Evolutionary conservation across 2,888 invertebrate species (phyloP).

Genomic region (Lepidocyrtinus sp.): DNA sequence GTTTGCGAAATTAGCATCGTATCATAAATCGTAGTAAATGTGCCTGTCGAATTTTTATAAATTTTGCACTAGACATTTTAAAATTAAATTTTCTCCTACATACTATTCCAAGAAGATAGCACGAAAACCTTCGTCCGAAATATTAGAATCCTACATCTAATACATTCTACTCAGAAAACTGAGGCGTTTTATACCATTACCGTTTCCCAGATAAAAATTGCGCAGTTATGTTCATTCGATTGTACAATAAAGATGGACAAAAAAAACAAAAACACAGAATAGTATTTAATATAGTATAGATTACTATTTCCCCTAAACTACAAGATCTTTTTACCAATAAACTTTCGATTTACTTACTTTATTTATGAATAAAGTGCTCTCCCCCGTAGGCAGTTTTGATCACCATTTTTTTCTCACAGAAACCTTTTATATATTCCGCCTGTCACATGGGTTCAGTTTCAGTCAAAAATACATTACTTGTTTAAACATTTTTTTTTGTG

Average conservation of each 20-base stretch:
- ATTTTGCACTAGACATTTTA: not conserved
- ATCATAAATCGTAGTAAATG: constrained; percentile 4
- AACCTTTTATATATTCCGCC: constrained; percentile 53
- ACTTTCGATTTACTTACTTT: constrained; percentile 13
- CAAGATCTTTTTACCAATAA: constrained; percentile 6
- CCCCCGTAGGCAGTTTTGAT: constrained; percentile 58
- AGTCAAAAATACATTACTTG: constrained; percentile 54
- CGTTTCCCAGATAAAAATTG: constrained; percentile 7
- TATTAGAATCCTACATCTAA: not conserved
- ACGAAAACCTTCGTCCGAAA: not conserved
- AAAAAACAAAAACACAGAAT: not conserved
- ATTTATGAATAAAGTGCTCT: constrained; percentile 29
- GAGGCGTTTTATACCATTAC: not conserved
- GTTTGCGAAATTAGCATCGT: not conserved
- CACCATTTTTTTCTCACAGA: constrained; percentile 59
- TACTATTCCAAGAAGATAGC: not conserved
- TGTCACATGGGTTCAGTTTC: constrained; percentile 56
- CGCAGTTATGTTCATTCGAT: constrained; percentile 13
- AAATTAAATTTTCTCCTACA: not conserved
- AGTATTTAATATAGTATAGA: not conserved
- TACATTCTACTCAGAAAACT: too few species aligned
- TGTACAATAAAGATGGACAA: constrained; percentile 10
- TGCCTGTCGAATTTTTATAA: constrained; percentile 1
- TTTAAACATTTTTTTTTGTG: constrained; percentile 25
- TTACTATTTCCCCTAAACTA: not conserved